A percentile compares a stretch with the other conserved stretches of the same genome.
phyloP scores from a whole-genome alignment of 2,113 vertebrate genomes.

The Sclerurus mexicanus region DNA sequence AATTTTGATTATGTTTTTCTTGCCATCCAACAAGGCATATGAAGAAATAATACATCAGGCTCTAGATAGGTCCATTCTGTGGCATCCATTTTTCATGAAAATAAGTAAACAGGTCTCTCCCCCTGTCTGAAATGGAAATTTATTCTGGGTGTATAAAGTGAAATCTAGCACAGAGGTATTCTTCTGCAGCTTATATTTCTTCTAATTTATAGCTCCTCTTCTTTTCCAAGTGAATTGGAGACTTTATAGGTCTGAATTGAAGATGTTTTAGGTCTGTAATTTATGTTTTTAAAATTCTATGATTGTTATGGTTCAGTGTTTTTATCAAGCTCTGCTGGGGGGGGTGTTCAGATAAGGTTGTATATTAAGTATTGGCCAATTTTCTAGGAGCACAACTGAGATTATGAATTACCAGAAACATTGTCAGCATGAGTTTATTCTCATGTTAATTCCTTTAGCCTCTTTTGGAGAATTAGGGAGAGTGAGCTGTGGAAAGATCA shows the following conservation, averaged over 20 bases:
- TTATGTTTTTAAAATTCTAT: slow-evolving; percentile 22
- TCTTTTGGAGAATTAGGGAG: background rate
- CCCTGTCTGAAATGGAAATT: background rate
- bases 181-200: slow-evolving; percentile 10
- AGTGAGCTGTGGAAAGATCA: background rate
- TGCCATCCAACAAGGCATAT: background rate
- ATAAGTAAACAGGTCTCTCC: background rate
- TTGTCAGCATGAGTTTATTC: background rate
- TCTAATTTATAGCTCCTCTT: slow-evolving; percentile 45
- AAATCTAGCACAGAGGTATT: background rate
- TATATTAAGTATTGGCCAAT: slow-evolving; percentile 30
- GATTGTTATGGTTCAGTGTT: slow-evolving; percentile 19
- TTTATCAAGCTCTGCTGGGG: slow-evolving; percentile 3
- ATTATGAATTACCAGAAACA: background rate
- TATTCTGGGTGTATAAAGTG: slow-evolving; percentile 19
- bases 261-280: background rate
- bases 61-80: background rate
- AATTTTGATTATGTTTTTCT: background rate
- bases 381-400: background rate
- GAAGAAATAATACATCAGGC: background rate
- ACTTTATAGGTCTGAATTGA: background rate
- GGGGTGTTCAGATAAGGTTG: background rate
- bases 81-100: slow-evolving; percentile 13
- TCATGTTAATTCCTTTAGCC: background rate
- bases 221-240: background rate